phyloP scores from a whole-genome alignment of 53 echinoderm and acorn worm genomes.

The Temnopleurus reevesii region DNA sequence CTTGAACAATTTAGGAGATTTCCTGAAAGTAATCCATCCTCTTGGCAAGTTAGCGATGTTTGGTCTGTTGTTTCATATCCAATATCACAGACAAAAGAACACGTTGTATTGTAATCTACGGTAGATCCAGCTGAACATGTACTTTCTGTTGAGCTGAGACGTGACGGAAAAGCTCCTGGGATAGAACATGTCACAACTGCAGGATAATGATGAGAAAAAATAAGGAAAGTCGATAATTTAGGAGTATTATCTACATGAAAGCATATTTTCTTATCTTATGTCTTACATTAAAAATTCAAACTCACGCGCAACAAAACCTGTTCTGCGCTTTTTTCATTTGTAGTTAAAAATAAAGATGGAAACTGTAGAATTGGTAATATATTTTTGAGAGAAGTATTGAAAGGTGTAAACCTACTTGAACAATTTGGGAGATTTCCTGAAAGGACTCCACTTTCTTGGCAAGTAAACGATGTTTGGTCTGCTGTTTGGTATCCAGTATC shows the following conservation, averaged over 20 bases:
- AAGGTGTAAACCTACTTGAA: not conserved
- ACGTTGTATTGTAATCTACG: not conserved
- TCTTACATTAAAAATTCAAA: too few species aligned
- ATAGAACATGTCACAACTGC: not conserved
- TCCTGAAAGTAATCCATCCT: too few species aligned
- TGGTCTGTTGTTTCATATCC: not conserved
- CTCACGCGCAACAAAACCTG: too few species aligned
- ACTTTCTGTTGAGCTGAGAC: not conserved
- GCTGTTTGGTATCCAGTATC: not conserved
- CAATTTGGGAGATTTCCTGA: not conserved
- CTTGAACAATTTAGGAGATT: too few species aligned
- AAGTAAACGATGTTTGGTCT: not conserved
- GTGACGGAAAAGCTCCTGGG: not conserved
- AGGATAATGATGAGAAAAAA: too few species aligned
- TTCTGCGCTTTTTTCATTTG: too few species aligned
- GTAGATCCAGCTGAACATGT: not conserved
- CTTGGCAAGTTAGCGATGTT: too few species aligned
- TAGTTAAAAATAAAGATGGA: too few species aligned
- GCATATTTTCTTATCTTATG: too few species aligned
- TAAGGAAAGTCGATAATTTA: too few species aligned
- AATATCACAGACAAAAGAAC: not conserved
- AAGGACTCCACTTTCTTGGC: not conserved
- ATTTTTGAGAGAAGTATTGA: not conserved
- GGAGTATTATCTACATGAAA: too few species aligned
- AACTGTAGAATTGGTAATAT: too few species aligned